phyloP scores from a whole-genome alignment of 2,888 invertebrate species.

The Trissonchulus sp. region DNA sequence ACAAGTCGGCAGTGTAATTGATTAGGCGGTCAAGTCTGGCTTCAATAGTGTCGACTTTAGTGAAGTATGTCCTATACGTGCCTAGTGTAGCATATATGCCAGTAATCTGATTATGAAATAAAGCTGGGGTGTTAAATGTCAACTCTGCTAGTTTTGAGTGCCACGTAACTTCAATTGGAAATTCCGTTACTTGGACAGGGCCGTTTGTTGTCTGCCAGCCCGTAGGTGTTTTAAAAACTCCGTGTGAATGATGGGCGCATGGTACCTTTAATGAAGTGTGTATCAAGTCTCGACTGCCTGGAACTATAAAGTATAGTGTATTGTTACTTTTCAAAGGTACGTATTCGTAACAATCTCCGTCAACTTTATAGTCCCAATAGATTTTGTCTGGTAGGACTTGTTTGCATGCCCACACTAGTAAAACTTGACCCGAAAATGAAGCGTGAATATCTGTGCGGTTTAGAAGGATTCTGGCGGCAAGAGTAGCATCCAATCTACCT shows the following conservation, averaged over 20 bases:
- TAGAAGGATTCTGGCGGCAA: neutral
- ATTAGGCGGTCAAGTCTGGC: neutral
- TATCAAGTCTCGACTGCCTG: slow-evolving; percentile 18
- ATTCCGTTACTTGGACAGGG: neutral
- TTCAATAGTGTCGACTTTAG: neutral
- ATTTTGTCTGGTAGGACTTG: no score
- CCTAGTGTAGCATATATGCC: no score
- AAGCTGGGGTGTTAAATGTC: no score
- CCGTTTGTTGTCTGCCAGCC: slow-evolving; percentile 5
- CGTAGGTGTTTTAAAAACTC: neutral
- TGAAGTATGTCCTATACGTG: neutral
- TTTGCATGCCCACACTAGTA: slow-evolving; percentile 16
- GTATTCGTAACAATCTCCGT: slow-evolving; percentile 20
- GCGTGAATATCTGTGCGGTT: slow-evolving; percentile 17
- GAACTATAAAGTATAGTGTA: slow-evolving; percentile 3
- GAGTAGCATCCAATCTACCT: slow-evolving; percentile 9
- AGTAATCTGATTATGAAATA: no score
- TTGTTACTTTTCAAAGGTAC: neutral
- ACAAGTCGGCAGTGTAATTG: neutral
- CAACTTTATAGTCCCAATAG: no score
- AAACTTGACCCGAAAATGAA: slow-evolving; percentile 20
- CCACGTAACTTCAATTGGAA: neutral
- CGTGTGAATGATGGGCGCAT: neutral
- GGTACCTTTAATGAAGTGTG: neutral
- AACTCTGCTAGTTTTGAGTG: no score